Conservation (phyloP, 30 jellyfish, hydroid and myxozoan genomes). For the Catostylus mosaicus region DNA sequence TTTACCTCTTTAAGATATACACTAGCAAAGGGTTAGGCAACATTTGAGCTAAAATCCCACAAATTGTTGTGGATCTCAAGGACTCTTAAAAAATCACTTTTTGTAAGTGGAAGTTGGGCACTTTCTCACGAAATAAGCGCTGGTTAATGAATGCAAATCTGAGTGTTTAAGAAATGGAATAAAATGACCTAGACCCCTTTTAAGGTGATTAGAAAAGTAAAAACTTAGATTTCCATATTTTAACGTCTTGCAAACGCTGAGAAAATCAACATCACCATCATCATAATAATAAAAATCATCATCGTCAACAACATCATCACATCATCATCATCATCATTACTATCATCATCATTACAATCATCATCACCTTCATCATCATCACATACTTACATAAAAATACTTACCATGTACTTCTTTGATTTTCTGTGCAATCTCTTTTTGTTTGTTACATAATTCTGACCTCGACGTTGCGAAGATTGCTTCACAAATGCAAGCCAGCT, state of each 20-base stretch:
- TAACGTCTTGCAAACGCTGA: background rate
- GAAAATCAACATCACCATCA: background rate
- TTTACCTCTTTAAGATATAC: no score
- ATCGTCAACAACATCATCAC: background rate
- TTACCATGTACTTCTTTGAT: conserved; percentile 23
- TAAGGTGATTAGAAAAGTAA: background rate
- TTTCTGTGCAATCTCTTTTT: conserved; percentile 45
- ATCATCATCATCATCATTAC: background rate
- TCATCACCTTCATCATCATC: background rate
- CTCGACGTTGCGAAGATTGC: conserved; percentile 73
- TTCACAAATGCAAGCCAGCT: conserved; percentile 76
- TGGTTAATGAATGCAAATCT: background rate
- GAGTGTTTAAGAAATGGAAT: background rate
- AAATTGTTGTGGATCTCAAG: no score
- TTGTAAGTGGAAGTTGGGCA: background rate
- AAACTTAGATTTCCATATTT: background rate
- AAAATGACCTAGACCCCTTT: background rate
- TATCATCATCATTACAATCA: background rate
- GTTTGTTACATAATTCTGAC: conserved; percentile 49
- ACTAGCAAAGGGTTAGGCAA: no score
- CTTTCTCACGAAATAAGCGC: background rate
- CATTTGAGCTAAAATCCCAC: no score
- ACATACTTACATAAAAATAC: background rate
- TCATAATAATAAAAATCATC: background rate
- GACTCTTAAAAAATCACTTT: no score